Percentiles rank a stretch among this genome's conserved stretches.
These are phyloP conservation scores for Eriosoma lanigerum DNA, from an alignment of 1,140 invertebrate species.

Conservation along the genomic window DNA sequence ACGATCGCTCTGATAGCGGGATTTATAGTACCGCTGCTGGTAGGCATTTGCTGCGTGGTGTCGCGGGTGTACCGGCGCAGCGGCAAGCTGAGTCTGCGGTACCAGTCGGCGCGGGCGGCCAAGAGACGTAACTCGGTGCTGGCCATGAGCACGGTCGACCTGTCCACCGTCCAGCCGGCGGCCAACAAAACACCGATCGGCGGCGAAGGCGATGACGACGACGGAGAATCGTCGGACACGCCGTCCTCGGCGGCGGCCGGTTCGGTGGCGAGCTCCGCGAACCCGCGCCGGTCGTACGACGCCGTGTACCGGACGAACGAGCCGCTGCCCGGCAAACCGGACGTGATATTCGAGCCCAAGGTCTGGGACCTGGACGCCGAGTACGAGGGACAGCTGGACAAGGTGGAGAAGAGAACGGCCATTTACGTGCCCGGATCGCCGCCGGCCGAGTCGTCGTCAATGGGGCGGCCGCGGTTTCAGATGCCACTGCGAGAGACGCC, in stretches of 20 bases:
- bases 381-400: conserved; percentile 42
- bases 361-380: conserved; percentile 74
- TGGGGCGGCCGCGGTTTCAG: background rate
- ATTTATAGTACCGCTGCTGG: conserved; percentile 61
- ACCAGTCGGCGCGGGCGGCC: conserved; percentile 41
- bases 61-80: conserved; percentile 63
- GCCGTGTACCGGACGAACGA: conserved; percentile 79
- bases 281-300: conserved; percentile 64
- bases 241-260: conserved; percentile 12
- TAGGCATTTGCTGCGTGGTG: conserved; percentile 65
- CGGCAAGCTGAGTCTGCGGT: conserved; percentile 27
- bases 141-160: conserved; percentile 42
- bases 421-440: conserved; percentile 29
- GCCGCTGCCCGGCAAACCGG: conserved; percentile 73
- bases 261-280: conserved; percentile 36
- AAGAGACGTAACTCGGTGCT: conserved; percentile 47
- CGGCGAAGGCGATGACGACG: background rate
- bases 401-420: conserved; percentile 31
- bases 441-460: background rate
- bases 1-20: conserved; percentile 60
- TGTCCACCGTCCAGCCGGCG: background rate
- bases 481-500: too few species aligned
- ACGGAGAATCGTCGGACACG: background rate
- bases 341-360: conserved; percentile 70
- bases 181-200: conserved; percentile 6